Conservation (phyloP, 2,113 vertebrate species). For the Paraplagusia blochii region DNA sequence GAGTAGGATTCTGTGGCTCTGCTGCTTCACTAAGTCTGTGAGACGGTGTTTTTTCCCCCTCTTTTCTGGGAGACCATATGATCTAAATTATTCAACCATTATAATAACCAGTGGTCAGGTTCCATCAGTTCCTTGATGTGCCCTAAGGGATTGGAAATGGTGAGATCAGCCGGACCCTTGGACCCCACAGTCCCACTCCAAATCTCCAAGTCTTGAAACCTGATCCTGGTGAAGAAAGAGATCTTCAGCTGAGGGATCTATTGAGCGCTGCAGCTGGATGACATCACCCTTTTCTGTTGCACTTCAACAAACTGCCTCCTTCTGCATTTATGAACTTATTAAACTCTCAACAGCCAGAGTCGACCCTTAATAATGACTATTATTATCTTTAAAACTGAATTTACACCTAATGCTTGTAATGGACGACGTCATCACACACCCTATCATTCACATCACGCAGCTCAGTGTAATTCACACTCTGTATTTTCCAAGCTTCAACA, state of each 20-base stretch:
- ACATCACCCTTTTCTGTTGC: constrained; percentile 49
- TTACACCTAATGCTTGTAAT: constrained; percentile 24
- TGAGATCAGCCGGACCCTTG: constrained; percentile 54
- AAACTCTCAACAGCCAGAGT: neutral
- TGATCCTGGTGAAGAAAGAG: constrained; percentile 54
- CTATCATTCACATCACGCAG: constrained; percentile 32
- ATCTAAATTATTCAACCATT: constrained; percentile 56
- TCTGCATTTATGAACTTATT: neutral
- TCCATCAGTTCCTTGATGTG: constrained; percentile 44
- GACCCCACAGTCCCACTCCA: constrained; percentile 26
- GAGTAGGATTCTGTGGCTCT: no score
- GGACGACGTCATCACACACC: constrained; percentile 47
- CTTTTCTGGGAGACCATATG: constrained; percentile 20
- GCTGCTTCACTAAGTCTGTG: no score
- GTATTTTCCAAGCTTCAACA: constrained; percentile 25
- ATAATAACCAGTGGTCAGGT: constrained; percentile 35
- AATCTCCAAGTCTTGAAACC: constrained; percentile 64
- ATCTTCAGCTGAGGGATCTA: constrained; percentile 52
- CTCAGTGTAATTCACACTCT: constrained; percentile 25
- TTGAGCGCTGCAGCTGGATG: constrained; percentile 56
- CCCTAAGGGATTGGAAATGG: constrained; percentile 36
- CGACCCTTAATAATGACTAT: constrained; percentile 3
- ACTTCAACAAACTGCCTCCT: constrained; percentile 15
- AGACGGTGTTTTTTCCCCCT: no score
- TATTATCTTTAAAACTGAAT: constrained; percentile 13